Base-by-base conservation (phyloP, 2,113 vertebrate genomes). In the Echinops telfairi region DNA sequence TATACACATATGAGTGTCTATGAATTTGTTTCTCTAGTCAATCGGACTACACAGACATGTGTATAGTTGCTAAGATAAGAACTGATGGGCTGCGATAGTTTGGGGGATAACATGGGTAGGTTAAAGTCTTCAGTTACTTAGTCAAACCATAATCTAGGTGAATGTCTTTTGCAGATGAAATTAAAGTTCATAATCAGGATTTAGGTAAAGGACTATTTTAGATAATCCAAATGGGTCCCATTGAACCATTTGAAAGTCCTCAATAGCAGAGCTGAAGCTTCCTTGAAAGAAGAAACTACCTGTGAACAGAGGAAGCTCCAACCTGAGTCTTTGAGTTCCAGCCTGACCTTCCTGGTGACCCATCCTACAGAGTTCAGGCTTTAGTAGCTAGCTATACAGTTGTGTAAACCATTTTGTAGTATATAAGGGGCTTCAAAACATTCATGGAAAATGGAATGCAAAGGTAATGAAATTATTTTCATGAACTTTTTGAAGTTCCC, bases 261-360 rank as follows among this genome's bases (percentile, higher is more conserved):
- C 66, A 68, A 88, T 57, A 14, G 7, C 31, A 58, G 71, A 19
- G 3, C 33, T 60, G 71, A 87, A 71, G 20, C 27, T 22, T 80
- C 5, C 19, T 36, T 36, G 36, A 64, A 38, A 77, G 73, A 60
- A 71, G 79, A 75, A 19, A 64, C 29, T 82, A 38, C 2, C 22
- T 23, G 20, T 15, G 29, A 53, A 40, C 3, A 19, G 31, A 79
- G 57, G n/a, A n/a, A 19, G n/a, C 60, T 77, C n/a, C 22, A 19
- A 3, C 4, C 2, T 8, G 16, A 1, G 68, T 29, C 12, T 2
- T 0, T 19, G 36, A 47, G 2, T 33, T 71, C 40, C 6, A 20
- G 77, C 9, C n/a, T 31, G 16, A 10, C 38, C 14, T 25, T 40
- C 38, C 27, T 1, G 9, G 29, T 2, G 68, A 29, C 47, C 64